Base-by-base conservation (phyloP, 2,113 vertebrate species). In the Elaphurus davidianus region DNA sequence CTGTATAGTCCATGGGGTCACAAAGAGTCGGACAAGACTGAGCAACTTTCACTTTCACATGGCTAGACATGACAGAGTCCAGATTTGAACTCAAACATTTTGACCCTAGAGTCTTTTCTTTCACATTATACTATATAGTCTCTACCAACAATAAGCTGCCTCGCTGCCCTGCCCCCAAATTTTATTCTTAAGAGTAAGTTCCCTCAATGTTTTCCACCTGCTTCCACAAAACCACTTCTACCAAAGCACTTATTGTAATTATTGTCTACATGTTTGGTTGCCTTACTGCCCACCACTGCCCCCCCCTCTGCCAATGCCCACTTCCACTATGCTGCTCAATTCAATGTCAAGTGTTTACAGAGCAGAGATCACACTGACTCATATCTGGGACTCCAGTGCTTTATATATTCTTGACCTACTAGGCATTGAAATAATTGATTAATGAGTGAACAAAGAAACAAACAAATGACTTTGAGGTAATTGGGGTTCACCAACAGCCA, bases 211-310 rank as follows among this genome's bases (percentile, higher is more conserved):
- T 36, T 93, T 76, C 52, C 4, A 40, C 11, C 33, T 88, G 87
- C 90, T 96, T 91, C 50, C 13, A 82, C 40, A 96, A 86, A 60
- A 86, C 67, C 89, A 8, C 12, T 93, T 92, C 86, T 94, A 23
- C 47, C 85, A 92, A 90, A 95, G 21, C 23, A 82, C n/a, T 43
- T 54, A 60, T 5, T 91, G 3, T 67, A 88, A 82, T 92, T 62
- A 60, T 45, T 52, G 15, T 67, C 67, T 89, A 14, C 4, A 79
- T 25, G 16, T 87, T 23, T 23, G 23, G 23, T 78, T 87, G 19
- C 23, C 45, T 93, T 71, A 21, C 11, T 78, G 9, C 23, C 13
- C n/a, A 36, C n/a, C 43, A 40, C 74, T 25, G 16, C 16, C 2
- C 8, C 2, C 2, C 8, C 4, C 64, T 12, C 54, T 23, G 5